Base-by-base conservation (phyloP, 64 coral and sea anemone genomes). In the Catalaphyllia jardinei region DNA sequence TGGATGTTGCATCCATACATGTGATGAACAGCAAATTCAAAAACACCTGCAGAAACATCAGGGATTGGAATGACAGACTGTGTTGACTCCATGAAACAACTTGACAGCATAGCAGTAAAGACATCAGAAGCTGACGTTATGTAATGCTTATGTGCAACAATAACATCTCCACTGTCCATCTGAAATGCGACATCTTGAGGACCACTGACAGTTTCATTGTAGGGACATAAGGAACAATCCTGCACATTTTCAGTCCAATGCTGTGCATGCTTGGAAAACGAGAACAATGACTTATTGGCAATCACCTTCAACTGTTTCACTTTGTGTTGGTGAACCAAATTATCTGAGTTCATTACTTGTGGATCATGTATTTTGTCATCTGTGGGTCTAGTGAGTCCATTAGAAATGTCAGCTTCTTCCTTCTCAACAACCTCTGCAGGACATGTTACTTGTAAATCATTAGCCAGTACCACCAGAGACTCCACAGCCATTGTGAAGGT, bases 101-200 rank as follows among this genome's bases (percentile, higher is more conserved):
- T 15, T 14, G 90, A 92, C 4, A 92, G 35, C 90, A 92, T 92
- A 31, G 83, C 83, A 71, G 71, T 30, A 38, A 92, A 92, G 16
- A 87, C 46, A 49, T 92, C 83, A 54, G 82, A 87, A n/a, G 72
- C 73, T 38, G 35, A 27, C n/a, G 19, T 64, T 0, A 92, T 42
- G 15, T 55, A 38, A 29, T 62, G 62, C 4, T 76, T 80, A 19
- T 92, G 83, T 29, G 59, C 83, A 11, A 55, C 31, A 30, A 92
- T 33, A 1, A 67, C 18, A n/a, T 67, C 35, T 22, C 90, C 90
- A 73, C 16, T 79, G 51, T 92, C 90, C 42, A 87, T 76, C 73
- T 79, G 35, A 49, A 92, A 57, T 28, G 65, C 20, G 2, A 87
- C 38, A 25, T 92, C 75, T 46, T 15, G 33, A 27, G 79, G 67